Percentiles rank a stretch among this genome's conserved stretches.
These are phyloP conservation scores for Salvator merianae DNA, from an alignment of 2,113 vertebrate genomes.

Conservation along the genomic window DNA sequence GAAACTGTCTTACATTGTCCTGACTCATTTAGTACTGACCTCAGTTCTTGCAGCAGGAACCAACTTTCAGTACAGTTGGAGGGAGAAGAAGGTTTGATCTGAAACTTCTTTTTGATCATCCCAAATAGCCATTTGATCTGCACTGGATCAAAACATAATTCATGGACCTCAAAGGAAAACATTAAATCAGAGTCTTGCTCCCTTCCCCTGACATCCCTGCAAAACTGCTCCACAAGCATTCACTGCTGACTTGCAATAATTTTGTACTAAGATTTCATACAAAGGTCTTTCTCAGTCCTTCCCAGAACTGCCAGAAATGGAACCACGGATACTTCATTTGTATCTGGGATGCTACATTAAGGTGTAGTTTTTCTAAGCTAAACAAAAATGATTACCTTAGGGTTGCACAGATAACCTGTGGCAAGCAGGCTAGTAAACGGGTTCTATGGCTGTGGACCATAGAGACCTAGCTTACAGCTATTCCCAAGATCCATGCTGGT, in stretches of 20 bases:
- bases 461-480: not conserved
- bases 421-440: not conserved
- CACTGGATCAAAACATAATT: no score
- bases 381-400: not conserved
- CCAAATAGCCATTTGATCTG: no score
- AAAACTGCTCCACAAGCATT: no score
- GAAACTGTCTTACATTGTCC: not conserved
- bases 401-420: not conserved
- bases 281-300: not conserved
- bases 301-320: not conserved
- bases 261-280: not conserved
- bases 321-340: no score
- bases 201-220: no score
- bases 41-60: not conserved
- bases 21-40: not conserved
- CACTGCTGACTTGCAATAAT: not conserved
- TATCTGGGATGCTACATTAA: not conserved
- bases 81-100: no score
- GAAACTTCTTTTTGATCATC: no score
- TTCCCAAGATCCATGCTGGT: not conserved
- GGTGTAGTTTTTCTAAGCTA: not conserved
- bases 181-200: no score
- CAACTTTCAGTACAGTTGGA: no score
- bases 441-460: not conserved
- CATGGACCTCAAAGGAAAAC: no score